phyloP scores from a whole-genome alignment of 1,140 invertebrate genomes.

The Holotrichia oblita region DNA sequence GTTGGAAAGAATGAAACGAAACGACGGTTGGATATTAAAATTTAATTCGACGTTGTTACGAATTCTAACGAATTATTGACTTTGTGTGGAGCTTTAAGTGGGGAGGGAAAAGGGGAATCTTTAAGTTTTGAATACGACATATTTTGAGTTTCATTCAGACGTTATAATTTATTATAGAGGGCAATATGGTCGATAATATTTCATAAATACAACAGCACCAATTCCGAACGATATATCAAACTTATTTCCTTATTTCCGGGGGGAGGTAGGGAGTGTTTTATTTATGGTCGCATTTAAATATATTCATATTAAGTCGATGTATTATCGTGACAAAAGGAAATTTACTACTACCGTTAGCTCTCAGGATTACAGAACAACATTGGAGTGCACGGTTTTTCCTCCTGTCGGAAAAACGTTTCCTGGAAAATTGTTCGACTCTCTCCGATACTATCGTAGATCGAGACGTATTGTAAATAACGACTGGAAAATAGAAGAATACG shows the following conservation, averaged over 20 bases:
- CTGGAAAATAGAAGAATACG: conserved; percentile 28
- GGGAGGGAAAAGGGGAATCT: no score
- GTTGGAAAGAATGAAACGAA: background rate
- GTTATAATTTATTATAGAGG: no score
- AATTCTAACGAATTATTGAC: background rate
- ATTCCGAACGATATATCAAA: background rate
- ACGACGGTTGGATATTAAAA: conserved; percentile 2
- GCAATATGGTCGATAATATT: no score
- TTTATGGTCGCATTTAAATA: conserved; percentile 24
- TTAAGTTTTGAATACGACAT: background rate
- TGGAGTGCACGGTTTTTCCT: conserved; percentile 12
- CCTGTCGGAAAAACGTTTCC: no score
- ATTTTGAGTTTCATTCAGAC: no score
- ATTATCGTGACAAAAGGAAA: conserved; percentile 31
- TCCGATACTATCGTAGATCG: background rate
- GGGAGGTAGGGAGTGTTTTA: conserved; percentile 26
- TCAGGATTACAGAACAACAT: background rate
- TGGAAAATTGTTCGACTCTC: conserved; percentile 9
- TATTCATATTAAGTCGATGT: conserved; percentile 31
- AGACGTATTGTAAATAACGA: conserved; percentile 30
- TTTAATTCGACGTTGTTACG: conserved; percentile 9
- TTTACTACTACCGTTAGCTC: conserved; percentile 10
- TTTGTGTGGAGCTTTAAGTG: no score
- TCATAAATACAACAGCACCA: no score
- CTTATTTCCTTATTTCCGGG: background rate